phyloP scores from a whole-genome alignment of 2,888 invertebrate species.

The Trichogramma dendrolimi region DNA sequence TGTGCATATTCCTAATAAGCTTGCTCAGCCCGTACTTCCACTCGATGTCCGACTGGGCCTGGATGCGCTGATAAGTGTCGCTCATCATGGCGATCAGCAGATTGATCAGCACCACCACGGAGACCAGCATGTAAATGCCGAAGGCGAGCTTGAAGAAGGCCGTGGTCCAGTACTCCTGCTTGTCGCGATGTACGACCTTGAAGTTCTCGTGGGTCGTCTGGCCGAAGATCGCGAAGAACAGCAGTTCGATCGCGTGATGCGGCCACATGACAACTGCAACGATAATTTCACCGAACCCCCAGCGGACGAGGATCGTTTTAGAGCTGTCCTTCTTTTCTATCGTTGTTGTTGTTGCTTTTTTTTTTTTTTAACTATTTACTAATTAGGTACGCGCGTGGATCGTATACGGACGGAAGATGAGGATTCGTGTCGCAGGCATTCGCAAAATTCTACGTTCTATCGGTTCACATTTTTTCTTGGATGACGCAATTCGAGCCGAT shows the following conservation, averaged over 20 bases:
- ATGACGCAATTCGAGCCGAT: no score
- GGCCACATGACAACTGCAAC: slow-evolving; percentile 85
- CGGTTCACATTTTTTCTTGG: no score
- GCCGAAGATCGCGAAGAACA: slow-evolving; percentile 98
- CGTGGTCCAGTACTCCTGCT: slow-evolving; percentile 78
- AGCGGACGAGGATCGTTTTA: no score
- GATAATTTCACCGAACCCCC: neutral
- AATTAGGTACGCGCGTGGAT: no score
- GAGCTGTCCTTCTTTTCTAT: no score
- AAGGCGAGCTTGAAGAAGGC: slow-evolving; percentile 83
- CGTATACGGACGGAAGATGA: no score
- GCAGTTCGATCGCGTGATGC: slow-evolving; percentile 89
- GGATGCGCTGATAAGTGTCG: slow-evolving; percentile 98
- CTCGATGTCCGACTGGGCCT: slow-evolving; percentile 99
- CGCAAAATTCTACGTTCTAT: no score
- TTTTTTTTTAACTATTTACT: no score
- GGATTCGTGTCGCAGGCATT: no score
- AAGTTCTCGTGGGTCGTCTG: slow-evolving; percentile 81
- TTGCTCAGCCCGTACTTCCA: slow-evolving; percentile 99
- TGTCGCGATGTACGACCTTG: slow-evolving; percentile 61
- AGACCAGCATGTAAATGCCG: slow-evolving; percentile 97
- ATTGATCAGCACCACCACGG: slow-evolving; percentile 98
- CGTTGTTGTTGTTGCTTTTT: no score
- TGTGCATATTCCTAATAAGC: slow-evolving; percentile 95
- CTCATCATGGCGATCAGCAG: slow-evolving; percentile 99